These are phyloP conservation scores for Ormyrus nitidulus DNA, from an alignment of 2,888 invertebrate species.

Conservation along the genomic window DNA sequence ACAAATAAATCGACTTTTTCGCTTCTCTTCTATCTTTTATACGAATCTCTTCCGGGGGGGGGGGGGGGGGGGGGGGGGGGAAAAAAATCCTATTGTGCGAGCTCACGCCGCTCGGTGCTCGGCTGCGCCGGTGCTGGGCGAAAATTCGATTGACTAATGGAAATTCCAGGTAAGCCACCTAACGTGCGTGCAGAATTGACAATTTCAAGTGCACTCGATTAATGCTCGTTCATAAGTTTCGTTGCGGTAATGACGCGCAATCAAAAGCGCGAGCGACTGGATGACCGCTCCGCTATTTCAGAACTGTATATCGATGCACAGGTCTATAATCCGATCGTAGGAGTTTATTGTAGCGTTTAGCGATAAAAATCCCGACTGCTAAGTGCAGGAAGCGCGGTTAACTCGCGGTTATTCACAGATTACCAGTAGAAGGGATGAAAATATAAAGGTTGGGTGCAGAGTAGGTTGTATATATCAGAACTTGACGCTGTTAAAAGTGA, in stretches of 20 bases:
- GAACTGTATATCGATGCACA: no score
- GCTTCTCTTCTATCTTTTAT: constrained; percentile 59
- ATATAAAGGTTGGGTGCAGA: no score
- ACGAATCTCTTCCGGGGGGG: constrained; percentile 7
- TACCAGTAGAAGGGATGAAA: no score
- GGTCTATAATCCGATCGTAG: no score
- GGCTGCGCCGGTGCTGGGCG: neutral
- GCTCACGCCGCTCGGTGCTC: neutral
- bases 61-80: neutral
- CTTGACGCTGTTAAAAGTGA: no score
- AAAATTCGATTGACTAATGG: constrained; percentile 45
- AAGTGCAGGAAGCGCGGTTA: no score
- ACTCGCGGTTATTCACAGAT: no score
- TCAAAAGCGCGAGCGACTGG: neutral
- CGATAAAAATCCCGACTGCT: no score
- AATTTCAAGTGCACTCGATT: constrained; percentile 19
- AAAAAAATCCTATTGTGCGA: constrained; percentile 27
- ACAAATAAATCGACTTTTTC: constrained; percentile 66
- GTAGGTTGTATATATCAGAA: no score
- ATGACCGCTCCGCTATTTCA: neutral
- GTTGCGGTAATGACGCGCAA: neutral
- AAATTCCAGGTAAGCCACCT: constrained; percentile 21
- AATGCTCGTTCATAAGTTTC: constrained; percentile 8
- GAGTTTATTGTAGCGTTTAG: no score
- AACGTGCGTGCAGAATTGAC: neutral